phyloP scores from a whole-genome alignment of 2,797 vertebrate genomes.

The Triplophysa bombifrons region DNA sequence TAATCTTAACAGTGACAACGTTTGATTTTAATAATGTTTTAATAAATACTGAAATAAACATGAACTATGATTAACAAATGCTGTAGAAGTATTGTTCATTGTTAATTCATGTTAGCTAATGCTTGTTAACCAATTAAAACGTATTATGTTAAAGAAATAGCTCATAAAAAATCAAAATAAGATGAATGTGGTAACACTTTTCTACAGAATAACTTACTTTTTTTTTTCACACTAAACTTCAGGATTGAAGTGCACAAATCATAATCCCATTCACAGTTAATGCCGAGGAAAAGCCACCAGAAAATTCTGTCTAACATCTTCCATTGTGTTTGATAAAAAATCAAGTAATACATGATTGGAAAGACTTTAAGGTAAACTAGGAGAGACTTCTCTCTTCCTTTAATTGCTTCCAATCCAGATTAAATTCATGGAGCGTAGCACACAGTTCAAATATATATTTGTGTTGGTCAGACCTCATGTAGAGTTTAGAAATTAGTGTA shows the following conservation, averaged over 20 bases:
- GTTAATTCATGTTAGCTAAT: no score
- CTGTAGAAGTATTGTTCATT: no score
- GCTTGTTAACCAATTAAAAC: no score
- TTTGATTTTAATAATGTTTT: no score
- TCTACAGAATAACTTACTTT: background rate
- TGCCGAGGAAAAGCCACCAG: no score
- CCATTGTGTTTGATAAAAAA: background rate
- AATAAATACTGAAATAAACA: no score
- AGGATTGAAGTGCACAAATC: background rate
- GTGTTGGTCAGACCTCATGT: constrained; percentile 21
- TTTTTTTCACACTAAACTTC: background rate
- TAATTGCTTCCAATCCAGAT: constrained; percentile 19
- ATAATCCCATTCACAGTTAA: background rate
- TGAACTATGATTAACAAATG: no score
- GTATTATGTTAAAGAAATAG: no score
- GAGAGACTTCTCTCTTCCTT: background rate
- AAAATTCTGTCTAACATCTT: background rate
- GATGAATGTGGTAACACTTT: no score
- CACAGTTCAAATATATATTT: constrained; percentile 32
- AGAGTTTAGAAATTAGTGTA: constrained; percentile 33
- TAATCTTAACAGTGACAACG: no score
- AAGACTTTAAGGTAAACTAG: background rate
- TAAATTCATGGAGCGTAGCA: constrained; percentile 33
- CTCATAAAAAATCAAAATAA: no score
- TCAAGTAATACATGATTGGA: background rate